phyloP scores from a whole-genome alignment of 1,140 invertebrate genomes.

The Apis dorsata region DNA sequence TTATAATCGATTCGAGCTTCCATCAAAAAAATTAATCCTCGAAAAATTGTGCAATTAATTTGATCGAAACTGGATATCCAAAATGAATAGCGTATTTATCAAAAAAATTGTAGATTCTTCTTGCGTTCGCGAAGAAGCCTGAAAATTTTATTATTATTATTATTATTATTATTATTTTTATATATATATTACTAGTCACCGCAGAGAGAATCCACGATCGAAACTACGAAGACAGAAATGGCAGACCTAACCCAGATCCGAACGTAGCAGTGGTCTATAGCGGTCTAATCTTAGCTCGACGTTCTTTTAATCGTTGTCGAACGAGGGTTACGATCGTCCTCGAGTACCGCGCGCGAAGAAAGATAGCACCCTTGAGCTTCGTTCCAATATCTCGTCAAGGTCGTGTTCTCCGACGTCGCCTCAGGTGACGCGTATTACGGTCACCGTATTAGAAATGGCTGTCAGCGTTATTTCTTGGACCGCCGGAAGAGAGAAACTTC shows the following conservation, averaged over 20 bases:
- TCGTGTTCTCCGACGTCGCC: conserved; percentile 30
- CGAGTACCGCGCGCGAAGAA: neutral
- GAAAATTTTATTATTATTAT: too few species aligned
- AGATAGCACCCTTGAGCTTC: conserved; percentile 13
- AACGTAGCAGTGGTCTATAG: neutral
- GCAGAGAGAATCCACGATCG: neutral
- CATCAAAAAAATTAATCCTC: too few species aligned
- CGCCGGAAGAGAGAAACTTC: neutral
- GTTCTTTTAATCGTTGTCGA: conserved; percentile 15
- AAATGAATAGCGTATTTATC: too few species aligned
- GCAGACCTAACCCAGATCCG: neutral
- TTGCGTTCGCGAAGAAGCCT: too few species aligned
- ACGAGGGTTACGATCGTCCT: conserved; percentile 17
- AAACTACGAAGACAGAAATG: neutral
- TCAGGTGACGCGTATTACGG: conserved; percentile 22
- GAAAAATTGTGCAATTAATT: too few species aligned
- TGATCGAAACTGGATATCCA: too few species aligned
- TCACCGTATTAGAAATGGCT: conserved; percentile 8
- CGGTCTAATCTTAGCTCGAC: conserved; percentile 27
- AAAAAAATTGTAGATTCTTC: too few species aligned
- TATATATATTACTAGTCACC: too few species aligned
- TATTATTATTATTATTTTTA: too few species aligned
- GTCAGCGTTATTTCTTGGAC: conserved; percentile 18
- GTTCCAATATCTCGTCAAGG: conserved; percentile 18
- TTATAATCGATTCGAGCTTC: too few species aligned